These are phyloP conservation scores for Brachyhypopomus gauderio DNA, from an alignment of 2,113 vertebrate genomes.

Conservation along the genomic window DNA sequence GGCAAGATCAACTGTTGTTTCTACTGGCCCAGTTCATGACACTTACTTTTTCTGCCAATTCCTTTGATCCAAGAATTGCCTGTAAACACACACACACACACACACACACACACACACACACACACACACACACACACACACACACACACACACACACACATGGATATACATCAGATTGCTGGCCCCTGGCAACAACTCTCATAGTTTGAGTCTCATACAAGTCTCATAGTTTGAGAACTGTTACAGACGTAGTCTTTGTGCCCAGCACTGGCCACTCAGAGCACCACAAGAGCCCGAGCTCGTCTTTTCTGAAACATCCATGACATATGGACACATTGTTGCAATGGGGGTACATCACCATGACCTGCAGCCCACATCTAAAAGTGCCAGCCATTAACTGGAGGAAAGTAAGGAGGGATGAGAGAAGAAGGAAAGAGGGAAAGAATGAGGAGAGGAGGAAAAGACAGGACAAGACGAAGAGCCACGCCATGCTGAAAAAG, in stretches of 20 bases:
- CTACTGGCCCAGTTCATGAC: conserved; percentile 3
- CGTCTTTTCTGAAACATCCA: background rate
- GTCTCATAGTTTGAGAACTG: too few species aligned
- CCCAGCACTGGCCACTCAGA: too few species aligned
- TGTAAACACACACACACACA: conserved; percentile 45
- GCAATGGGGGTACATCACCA: conserved; percentile 64
- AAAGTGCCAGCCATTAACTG: background rate
- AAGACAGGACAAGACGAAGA: conserved; percentile 44
- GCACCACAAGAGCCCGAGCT: too few species aligned
- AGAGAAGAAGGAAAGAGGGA: background rate
- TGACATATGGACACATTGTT: conserved; percentile 42
- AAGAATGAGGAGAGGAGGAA: background rate
- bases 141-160: too few species aligned
- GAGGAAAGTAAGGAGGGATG: conserved; percentile 11
- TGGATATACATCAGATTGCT: conserved; percentile 2
- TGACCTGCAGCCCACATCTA: conserved; percentile 6
- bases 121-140: background rate
- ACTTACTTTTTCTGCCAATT: conserved; percentile 72
- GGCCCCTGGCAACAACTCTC: background rate
- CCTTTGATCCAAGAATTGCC: conserved; percentile 69
- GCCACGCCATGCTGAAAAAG: background rate
- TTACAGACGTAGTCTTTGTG: too few species aligned
- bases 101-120: conserved; percentile 11
- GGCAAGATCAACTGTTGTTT: conserved; percentile 21
- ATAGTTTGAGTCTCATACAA: too few species aligned